Evolutionary conservation across 2,113 vertebrate genomes (phyloP).

Genomic region (Oenanthe melanoleuca): DNA sequence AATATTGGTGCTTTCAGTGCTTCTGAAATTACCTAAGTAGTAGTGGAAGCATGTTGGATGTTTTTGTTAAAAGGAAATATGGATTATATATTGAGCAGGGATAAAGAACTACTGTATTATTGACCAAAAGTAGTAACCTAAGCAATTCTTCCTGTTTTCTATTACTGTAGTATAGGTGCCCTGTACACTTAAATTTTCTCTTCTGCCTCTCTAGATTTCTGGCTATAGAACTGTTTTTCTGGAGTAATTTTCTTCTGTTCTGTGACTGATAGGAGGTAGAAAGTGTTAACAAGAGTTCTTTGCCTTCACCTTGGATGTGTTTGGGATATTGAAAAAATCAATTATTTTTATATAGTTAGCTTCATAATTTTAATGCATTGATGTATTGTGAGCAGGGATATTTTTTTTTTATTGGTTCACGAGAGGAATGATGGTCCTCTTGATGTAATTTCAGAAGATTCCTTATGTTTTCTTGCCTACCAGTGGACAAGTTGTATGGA

Average conservation of each 20-base stretch:
- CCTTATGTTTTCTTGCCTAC: not conserved
- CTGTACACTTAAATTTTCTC: not conserved
- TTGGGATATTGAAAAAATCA: not conserved
- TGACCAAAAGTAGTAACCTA: not conserved
- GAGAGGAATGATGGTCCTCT: not conserved
- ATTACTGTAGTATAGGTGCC: not conserved
- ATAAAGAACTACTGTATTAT: not conserved
- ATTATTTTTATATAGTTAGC: not conserved
- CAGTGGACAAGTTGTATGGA: not conserved
- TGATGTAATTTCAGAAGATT: not conserved
- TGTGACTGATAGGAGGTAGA: slow-evolving; percentile 5
- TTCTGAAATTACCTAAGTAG: not conserved
- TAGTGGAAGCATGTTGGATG: not conserved
- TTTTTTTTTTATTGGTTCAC: not conserved
- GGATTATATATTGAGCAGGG: not conserved
- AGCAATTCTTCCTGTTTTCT: not conserved
- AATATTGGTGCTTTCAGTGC: not conserved
- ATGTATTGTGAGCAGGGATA: not conserved
- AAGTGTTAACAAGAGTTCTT: not conserved
- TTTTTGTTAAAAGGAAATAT: not conserved
- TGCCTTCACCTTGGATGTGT: not conserved
- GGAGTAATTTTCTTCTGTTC: not conserved
- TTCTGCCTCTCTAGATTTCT: not conserved
- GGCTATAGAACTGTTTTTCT: not conserved
- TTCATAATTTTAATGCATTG: not conserved